Evolutionary conservation across 2,113 vertebrate species (phyloP).

Genomic region (Odocoileus virginianus): DNA sequence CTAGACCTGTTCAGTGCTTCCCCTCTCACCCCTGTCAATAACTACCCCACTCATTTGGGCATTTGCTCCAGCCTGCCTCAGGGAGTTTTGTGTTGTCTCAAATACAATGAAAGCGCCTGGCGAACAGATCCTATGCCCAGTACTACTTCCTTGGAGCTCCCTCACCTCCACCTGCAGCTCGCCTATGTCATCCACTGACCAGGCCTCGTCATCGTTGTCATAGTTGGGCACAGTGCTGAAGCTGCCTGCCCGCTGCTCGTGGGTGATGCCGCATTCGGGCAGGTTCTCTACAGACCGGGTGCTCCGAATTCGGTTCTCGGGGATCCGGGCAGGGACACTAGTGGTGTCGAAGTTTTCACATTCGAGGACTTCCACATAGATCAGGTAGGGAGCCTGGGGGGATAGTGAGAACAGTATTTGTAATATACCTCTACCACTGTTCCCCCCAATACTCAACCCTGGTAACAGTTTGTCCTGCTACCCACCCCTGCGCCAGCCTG

Average conservation of each 20-base stretch:
- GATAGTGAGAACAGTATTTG: not conserved
- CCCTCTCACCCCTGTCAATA: not conserved
- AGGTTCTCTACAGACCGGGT: slow-evolving; percentile 96
- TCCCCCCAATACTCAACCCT: not conserved
- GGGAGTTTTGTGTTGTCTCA: not conserved
- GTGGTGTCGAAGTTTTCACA: slow-evolving; percentile 96
- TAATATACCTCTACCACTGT: not conserved
- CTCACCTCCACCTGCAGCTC: slow-evolving; percentile 96
- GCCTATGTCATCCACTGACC: slow-evolving; percentile 95
- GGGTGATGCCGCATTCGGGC: slow-evolving; percentile 88
- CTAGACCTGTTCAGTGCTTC: not conserved
- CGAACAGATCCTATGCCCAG: not conserved
- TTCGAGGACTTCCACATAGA: slow-evolving; percentile 97
- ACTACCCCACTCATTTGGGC: not conserved
- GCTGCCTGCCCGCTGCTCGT: slow-evolving; percentile 89
- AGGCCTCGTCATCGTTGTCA: slow-evolving; percentile 96
- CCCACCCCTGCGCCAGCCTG: not conserved
- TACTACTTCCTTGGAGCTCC: fast-evolving
- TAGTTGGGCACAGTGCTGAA: slow-evolving; percentile 94
- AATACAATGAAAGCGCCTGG: not conserved
- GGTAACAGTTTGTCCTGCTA: not conserved
- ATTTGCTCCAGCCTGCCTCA: not conserved
- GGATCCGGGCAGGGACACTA: slow-evolving; percentile 90
- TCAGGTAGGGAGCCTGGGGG: slow-evolving; percentile 92
- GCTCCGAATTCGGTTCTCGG: slow-evolving; percentile 94